Evolutionary conservation across 2,797 vertebrate species (phyloP).

Genomic region (Clamator glandarius): DNA sequence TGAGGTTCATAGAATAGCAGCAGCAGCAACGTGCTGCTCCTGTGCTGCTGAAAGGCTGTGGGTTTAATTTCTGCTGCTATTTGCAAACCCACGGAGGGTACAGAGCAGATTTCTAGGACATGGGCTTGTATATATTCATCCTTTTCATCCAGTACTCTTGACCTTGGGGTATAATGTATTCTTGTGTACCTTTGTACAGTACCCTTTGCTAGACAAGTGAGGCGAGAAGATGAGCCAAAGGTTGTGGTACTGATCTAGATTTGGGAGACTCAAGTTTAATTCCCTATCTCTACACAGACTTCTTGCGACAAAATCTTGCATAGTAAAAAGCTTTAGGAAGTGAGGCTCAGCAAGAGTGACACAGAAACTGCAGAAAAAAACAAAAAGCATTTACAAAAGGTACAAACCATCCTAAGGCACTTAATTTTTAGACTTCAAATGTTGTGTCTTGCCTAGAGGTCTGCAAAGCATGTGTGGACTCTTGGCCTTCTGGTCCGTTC

Average conservation of each 20-base stretch:
- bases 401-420: conserved; percentile 64
- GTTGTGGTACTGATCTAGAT: conserved; percentile 38
- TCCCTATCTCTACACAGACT: background rate
- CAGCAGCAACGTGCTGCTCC: background rate
- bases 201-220: conserved; percentile 3
- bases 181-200: conserved; percentile 16
- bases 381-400: conserved; percentile 66
- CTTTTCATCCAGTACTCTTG: background rate
- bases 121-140: conserved; percentile 9
- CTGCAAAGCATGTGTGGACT: conserved; percentile 59
- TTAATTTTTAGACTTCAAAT: conserved; percentile 75
- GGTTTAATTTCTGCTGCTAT: conserved; percentile 52
- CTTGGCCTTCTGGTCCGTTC: conserved; percentile 64
- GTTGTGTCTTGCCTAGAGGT: conserved; percentile 68
- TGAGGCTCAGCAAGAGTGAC: background rate
- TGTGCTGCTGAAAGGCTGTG: conserved; percentile 14
- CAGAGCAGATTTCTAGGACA: conserved; percentile 37
- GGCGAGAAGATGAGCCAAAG: background rate
- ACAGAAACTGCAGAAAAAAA: background rate
- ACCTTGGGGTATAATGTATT: conserved; percentile 26
- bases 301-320: background rate
- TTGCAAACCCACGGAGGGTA: conserved; percentile 42
- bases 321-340: conserved; percentile 34
- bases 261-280: background rate
- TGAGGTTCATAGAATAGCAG: background rate